phyloP scores from a whole-genome alignment of 2,113 vertebrate species.

The Otus sunia region DNA sequence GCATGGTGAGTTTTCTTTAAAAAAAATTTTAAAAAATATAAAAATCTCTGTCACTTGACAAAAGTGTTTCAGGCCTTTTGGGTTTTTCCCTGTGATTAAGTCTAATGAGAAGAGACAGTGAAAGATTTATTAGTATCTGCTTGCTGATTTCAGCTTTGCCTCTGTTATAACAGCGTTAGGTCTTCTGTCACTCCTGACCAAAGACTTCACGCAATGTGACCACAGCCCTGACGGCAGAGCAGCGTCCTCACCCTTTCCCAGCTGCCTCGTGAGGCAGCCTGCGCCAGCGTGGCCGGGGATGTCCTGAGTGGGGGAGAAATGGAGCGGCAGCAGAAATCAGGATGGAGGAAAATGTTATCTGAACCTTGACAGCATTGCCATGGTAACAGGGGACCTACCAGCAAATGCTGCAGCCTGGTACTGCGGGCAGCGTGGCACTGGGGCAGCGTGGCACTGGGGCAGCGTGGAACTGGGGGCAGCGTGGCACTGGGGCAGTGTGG shows the following conservation, averaged over 20 bases:
- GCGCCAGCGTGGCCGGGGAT: accelerated
- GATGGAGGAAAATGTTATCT: background rate
- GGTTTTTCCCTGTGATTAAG: background rate
- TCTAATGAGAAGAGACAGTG: background rate
- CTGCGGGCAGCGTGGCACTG: background rate
- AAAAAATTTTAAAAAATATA: background rate
- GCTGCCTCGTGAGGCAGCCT: background rate
- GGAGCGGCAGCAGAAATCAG: accelerated
- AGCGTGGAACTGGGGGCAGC: background rate
- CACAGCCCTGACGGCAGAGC: background rate
- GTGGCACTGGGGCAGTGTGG: no score
- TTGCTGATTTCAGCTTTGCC: background rate
- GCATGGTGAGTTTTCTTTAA: accelerated
- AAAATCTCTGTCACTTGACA: background rate
- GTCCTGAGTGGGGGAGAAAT: accelerated
- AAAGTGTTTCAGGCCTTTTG: background rate
- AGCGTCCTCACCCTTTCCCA: background rate
- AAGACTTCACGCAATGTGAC: background rate
- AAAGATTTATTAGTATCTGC: constrained; percentile 4
- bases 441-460: accelerated
- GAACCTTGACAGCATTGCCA: constrained; percentile 22
- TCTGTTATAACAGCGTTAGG: background rate
- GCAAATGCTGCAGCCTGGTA: background rate
- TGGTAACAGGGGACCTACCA: background rate
- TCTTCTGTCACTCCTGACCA: background rate